phyloP scores from a whole-genome alignment of 1,140 invertebrate species.

The Eumeta japonica region DNA sequence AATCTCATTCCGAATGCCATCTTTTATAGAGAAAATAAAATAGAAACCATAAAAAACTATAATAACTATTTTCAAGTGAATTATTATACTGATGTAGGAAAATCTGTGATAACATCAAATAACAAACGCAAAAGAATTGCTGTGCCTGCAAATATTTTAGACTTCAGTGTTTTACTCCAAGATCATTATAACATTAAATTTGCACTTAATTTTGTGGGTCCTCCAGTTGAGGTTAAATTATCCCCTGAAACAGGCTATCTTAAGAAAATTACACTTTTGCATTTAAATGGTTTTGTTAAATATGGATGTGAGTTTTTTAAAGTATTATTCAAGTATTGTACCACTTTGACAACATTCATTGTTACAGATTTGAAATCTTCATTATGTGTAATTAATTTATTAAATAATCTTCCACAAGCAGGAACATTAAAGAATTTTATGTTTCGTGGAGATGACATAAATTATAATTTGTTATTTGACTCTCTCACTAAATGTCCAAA shows the following conservation, averaged over 20 bases:
- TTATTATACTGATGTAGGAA: no score
- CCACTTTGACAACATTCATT: slow-evolving; percentile 26
- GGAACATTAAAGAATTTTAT: slow-evolving; percentile 26
- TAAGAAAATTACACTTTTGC: slow-evolving; percentile 30
- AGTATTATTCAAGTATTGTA: slow-evolving; percentile 25
- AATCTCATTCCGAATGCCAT: slow-evolving; percentile 14
- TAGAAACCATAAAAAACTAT: no score
- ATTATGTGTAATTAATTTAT: slow-evolving; percentile 11
- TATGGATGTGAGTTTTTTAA: slow-evolving; percentile 30
- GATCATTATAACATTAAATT: no score
- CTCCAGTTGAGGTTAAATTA: no score
- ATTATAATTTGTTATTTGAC: slow-evolving; percentile 23
- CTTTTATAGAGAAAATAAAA: no score
- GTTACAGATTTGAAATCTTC: slow-evolving; percentile 13
- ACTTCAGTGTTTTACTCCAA: no score
- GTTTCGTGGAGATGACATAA: slow-evolving; percentile 22
- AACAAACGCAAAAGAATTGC: no score
- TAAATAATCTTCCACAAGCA: slow-evolving; percentile 18
- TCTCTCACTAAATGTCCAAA: slow-evolving; percentile 24
- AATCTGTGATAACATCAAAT: no score
- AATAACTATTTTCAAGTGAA: no score
- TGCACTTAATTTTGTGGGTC: no score
- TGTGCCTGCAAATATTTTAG: no score
- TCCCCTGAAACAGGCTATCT: no score
- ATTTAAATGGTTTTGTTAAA: slow-evolving; percentile 19